phyloP scores from a whole-genome alignment of 2,113 vertebrate species.

The Cyanoderma ruficeps region DNA sequence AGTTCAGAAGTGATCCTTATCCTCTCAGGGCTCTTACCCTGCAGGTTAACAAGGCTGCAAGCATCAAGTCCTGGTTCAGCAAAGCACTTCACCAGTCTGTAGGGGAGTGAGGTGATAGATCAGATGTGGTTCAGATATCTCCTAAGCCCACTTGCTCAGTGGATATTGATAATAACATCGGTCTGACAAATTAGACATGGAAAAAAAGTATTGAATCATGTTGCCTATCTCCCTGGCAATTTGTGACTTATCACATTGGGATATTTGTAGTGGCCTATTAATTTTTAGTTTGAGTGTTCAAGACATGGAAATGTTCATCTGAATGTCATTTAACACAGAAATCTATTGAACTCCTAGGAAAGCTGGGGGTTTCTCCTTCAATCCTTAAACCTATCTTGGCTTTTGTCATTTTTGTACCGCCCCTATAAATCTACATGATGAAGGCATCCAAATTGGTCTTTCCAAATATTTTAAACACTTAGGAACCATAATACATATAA shows the following conservation, averaged over 20 bases:
- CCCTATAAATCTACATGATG: background rate
- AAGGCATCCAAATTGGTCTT: background rate
- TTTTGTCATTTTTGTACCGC: background rate
- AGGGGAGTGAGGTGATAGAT: background rate
- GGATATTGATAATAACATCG: background rate
- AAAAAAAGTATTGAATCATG: background rate
- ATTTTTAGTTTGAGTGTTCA: background rate
- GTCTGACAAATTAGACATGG: background rate
- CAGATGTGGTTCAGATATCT: background rate
- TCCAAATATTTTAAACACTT: background rate
- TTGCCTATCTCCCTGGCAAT: background rate
- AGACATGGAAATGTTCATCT: background rate
- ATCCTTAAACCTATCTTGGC: background rate
- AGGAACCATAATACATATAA: background rate
- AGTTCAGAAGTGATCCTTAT: slow-evolving; percentile 9
- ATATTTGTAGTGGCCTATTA: background rate
- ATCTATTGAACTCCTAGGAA: background rate
- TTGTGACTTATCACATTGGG: background rate
- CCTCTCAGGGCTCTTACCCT: background rate
- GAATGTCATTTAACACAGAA: background rate
- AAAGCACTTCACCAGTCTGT: background rate
- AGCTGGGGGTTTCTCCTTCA: fast-evolving
- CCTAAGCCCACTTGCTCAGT: background rate
- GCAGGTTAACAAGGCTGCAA: background rate
- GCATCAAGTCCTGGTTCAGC: background rate